Evolutionary conservation across 2,113 vertebrate species (phyloP).

Genomic region (Chrysochloris asiatica): DNA sequence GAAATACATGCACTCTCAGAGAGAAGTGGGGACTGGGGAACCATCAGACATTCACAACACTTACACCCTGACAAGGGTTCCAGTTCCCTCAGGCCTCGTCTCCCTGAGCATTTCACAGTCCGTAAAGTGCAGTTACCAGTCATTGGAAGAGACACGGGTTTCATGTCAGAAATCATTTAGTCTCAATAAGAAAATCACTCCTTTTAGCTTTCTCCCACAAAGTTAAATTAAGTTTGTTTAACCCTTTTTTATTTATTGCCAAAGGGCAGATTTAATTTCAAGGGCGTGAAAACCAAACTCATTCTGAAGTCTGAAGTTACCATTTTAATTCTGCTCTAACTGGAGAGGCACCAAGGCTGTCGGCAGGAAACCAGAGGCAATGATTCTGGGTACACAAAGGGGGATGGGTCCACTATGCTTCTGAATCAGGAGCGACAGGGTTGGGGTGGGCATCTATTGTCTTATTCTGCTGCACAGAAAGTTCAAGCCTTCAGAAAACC

Average conservation of each 20-base stretch:
- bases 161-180: conserved; percentile 77
- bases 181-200: conserved; percentile 73
- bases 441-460: not conserved
- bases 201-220: conserved; percentile 73
- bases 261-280: conserved; percentile 65
- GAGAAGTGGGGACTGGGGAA: not conserved
- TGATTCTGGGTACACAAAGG: not conserved
- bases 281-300: conserved; percentile 61
- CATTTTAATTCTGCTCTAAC: not conserved
- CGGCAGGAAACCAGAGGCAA: conserved; percentile 46
- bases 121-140: conserved; percentile 47
- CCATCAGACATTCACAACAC: conserved; percentile 21
- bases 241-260: conserved; percentile 72
- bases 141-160: conserved; percentile 69
- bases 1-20: not conserved
- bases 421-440: not conserved
- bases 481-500: not conserved
- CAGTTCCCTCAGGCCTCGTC: not conserved
- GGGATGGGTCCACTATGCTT: not conserved
- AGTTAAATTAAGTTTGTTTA: conserved; percentile 78
- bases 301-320: conserved; percentile 60
- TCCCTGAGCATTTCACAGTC: conserved; percentile 58
- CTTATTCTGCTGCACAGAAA: not conserved
- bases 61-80: not conserved
- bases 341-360: conserved; percentile 50